A percentile compares a stretch with the other conserved stretches of the same genome.
Evolutionary conservation across 2,113 vertebrate species (phyloP).

Genomic region (Triplophysa dalaica): DNA sequence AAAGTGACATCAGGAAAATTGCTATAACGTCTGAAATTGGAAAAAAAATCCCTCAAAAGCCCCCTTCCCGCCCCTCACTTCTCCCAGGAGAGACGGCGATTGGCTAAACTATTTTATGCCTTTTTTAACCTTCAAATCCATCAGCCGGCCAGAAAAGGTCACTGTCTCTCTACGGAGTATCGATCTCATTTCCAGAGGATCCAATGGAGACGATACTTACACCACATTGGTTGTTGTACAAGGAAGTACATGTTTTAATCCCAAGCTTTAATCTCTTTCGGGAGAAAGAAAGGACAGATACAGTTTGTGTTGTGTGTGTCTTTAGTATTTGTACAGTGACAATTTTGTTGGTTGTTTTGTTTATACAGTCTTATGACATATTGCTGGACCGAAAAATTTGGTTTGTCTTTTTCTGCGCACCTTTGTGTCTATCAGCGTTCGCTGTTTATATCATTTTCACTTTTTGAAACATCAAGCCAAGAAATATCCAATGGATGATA

Average conservation of each 20-base stretch:
- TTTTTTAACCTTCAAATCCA: conserved; percentile 59
- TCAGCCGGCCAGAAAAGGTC: conserved; percentile 51
- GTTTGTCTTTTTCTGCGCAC: neutral
- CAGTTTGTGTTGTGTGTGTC: conserved; percentile 27
- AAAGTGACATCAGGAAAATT: conserved; percentile 60
- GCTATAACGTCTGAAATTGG: conserved; percentile 44
- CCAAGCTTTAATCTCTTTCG: conserved; percentile 49
- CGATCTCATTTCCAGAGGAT: conserved; percentile 52
- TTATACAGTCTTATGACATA: neutral
- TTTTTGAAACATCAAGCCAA: neutral
- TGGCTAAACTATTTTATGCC: conserved; percentile 55
- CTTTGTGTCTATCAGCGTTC: neutral
- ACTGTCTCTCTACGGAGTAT: conserved; percentile 48
- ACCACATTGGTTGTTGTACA: conserved; percentile 58
- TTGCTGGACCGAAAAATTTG: neutral
- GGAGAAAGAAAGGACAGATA: conserved; percentile 42
- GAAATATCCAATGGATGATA: neutral
- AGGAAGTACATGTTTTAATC: conserved; percentile 50
- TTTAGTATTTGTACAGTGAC: conserved; percentile 21
- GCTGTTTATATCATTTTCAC: neutral
- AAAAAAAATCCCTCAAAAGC: conserved; percentile 14
- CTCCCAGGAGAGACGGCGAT: conserved; percentile 36
- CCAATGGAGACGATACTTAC: conserved; percentile 39
- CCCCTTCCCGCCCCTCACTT: conserved; percentile 4
- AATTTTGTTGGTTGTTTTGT: conserved; percentile 1